Percentiles rank a stretch among this genome's conserved stretches.
These are phyloP conservation scores for Congeria kusceri DNA, from an alignment of 2,888 invertebrate species.

Conservation along the genomic window DNA sequence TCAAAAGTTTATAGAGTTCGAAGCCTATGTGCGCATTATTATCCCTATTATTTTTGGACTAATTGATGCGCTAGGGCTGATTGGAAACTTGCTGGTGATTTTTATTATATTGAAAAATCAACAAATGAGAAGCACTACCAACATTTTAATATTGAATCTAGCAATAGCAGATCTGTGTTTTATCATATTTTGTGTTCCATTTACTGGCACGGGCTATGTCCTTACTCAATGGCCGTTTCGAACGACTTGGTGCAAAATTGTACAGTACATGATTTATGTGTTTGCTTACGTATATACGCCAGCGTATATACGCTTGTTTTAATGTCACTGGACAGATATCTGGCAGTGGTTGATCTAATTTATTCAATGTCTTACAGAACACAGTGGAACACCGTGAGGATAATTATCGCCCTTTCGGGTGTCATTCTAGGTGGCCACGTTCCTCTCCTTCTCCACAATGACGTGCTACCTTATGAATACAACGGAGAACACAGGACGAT, in stretches of 20 bases:
- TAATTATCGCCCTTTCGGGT: conserved; percentile 93
- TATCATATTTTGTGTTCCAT: conserved; percentile 96
- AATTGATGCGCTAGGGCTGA: conserved; percentile 93
- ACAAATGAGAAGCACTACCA: conserved; percentile 97
- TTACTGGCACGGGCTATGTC: conserved; percentile 96
- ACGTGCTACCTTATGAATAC: conserved; percentile 84
- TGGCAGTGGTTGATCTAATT: conserved; percentile 97
- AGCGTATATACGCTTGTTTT: conserved; percentile 97
- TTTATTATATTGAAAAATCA: conserved; percentile 95
- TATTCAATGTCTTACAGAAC: conserved; percentile 94
- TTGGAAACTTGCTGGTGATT: conserved; percentile 95
- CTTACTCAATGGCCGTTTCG: conserved; percentile 96
- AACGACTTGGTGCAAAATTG: conserved; percentile 94
- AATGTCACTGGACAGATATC: conserved; percentile 95
- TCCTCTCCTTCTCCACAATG: conserved; percentile 80
- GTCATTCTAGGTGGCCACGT: conserved; percentile 87
- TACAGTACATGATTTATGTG: conserved; percentile 95
- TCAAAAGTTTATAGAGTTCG: conserved; percentile 56
- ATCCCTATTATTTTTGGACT: conserved; percentile 91
- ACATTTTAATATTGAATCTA: conserved; percentile 95
- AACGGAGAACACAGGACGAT: conserved; percentile 73
- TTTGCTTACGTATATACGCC: conserved; percentile 96
- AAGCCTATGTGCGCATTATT: conserved; percentile 74
- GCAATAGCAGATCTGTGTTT: conserved; percentile 96
- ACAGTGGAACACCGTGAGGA: conserved; percentile 92